These are phyloP conservation scores for Drosophila anomalipes DNA, from an alignment of 2,888 invertebrate species.

Conservation along the genomic window DNA sequence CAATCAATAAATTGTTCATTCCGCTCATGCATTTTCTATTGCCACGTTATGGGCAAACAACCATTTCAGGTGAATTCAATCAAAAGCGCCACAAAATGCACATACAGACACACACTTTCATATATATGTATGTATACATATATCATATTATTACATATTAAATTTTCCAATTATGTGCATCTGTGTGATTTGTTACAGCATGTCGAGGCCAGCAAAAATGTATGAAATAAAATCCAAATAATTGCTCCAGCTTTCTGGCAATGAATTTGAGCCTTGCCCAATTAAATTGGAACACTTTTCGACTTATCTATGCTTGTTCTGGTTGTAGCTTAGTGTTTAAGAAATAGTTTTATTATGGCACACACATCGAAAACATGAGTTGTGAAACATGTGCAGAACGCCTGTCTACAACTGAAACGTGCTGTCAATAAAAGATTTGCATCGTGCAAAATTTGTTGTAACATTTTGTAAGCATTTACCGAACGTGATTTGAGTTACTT, in stretches of 20 bases:
- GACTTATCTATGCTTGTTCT: not conserved
- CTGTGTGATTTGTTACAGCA: conserved; percentile 35
- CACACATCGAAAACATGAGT: conserved; percentile 14
- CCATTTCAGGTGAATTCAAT: conserved; percentile 60
- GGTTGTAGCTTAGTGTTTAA: not conserved
- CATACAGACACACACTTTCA: conserved; percentile 1
- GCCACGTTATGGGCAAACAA: conserved; percentile 41
- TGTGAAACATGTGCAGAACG: conserved; percentile 62
- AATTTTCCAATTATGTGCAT: conserved; percentile 55
- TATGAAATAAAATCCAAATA: conserved; percentile 13
- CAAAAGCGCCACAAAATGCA: conserved; percentile 45
- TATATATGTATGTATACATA: conserved; percentile 1
- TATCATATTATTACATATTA: conserved; percentile 8
- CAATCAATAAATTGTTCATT: conserved; percentile 62
- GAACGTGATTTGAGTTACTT: conserved; percentile 78
- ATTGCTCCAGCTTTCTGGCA: conserved; percentile 20
- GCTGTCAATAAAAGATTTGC: conserved; percentile 81
- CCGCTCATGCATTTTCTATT: conserved; percentile 49
- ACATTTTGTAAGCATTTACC: conserved; percentile 77
- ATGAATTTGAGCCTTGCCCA: conserved; percentile 45
- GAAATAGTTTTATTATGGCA: conserved; percentile 21
- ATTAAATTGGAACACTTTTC: conserved; percentile 46
- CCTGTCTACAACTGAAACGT: conserved; percentile 66
- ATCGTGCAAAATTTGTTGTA: conserved; percentile 67
- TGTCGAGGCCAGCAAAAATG: conserved; percentile 9